Percentiles rank a stretch among this genome's conserved stretches.
phyloP scores from a whole-genome alignment of 2,888 invertebrate species.

The Ochropleura leucogaster region DNA sequence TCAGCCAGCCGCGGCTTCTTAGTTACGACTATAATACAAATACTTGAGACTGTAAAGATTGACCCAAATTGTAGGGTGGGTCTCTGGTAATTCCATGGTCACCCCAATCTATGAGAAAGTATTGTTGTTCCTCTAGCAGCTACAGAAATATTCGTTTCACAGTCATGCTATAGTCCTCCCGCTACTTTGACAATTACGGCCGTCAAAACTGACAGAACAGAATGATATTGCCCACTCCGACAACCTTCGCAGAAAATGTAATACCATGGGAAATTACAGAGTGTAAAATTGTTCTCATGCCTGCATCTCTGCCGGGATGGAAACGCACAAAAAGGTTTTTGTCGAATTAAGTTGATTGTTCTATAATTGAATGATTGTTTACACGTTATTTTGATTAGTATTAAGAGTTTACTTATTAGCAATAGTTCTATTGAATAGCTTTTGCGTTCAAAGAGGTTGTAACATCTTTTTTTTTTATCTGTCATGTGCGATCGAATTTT shows the following conservation, averaged over 20 bases:
- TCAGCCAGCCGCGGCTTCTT: background rate
- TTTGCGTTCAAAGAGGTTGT: no score
- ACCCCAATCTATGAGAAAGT: slow-evolving; percentile 1
- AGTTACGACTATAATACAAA: background rate
- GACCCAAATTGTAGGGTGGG: background rate
- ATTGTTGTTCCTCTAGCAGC: slow-evolving; percentile 7
- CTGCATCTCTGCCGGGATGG: no score
- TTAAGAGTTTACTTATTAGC: no score
- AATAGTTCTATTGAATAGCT: no score
- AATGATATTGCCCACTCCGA: slow-evolving; percentile 3
- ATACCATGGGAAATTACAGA: background rate
- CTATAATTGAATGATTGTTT: no score
- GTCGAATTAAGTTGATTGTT: no score
- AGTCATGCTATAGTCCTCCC: background rate
- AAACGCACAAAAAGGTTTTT: no score
- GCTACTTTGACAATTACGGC: background rate
- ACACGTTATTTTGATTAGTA: no score
- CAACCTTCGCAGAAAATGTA: slow-evolving; percentile 8
- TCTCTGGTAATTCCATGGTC: background rate
- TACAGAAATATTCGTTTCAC: no score
- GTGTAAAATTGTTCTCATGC: background rate
- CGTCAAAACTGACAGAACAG: slow-evolving; percentile 9
- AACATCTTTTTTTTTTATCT: no score
- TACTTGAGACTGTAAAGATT: background rate
- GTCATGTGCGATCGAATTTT: no score